phyloP scores from a whole-genome alignment of 2,797 vertebrate species.

The Gymnodraco acuticeps region DNA sequence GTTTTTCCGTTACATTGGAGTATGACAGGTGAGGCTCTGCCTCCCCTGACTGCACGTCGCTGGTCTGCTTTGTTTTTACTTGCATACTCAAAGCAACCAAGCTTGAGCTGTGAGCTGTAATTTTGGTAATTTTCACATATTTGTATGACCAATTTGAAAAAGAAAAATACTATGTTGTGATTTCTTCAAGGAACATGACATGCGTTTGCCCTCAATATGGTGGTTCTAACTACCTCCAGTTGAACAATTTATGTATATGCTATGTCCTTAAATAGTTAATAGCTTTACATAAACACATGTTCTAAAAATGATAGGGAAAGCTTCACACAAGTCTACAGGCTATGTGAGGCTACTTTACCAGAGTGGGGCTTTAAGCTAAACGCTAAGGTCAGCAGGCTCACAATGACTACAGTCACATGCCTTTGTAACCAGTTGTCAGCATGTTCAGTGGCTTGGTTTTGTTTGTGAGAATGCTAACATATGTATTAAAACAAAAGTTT shows the following conservation, averaged over 20 bases:
- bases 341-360: not conserved
- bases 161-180: too few species aligned
- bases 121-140: too few species aligned
- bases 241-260: not conserved
- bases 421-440: not conserved
- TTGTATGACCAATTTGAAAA: too few species aligned
- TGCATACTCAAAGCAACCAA: not conserved
- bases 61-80: slow-evolving; percentile 24
- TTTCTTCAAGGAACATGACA: too few species aligned
- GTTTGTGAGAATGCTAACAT: too few species aligned
- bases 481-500: not conserved
- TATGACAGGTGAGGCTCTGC: too few species aligned
- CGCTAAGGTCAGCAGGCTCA: too few species aligned
- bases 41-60: too few species aligned
- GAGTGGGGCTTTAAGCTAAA: not conserved
- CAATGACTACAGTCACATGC: not conserved
- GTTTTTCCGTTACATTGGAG: too few species aligned
- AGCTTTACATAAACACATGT: not conserved
- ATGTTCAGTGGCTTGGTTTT: not conserved
- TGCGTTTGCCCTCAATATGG: not conserved
- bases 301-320: too few species aligned
- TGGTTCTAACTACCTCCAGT: not conserved
- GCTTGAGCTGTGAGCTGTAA: not conserved
- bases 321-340: too few species aligned
- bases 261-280: not conserved